Evolutionary conservation across 2,888 invertebrate species (phyloP).

Genomic region (Pyrrhia umbra): DNA sequence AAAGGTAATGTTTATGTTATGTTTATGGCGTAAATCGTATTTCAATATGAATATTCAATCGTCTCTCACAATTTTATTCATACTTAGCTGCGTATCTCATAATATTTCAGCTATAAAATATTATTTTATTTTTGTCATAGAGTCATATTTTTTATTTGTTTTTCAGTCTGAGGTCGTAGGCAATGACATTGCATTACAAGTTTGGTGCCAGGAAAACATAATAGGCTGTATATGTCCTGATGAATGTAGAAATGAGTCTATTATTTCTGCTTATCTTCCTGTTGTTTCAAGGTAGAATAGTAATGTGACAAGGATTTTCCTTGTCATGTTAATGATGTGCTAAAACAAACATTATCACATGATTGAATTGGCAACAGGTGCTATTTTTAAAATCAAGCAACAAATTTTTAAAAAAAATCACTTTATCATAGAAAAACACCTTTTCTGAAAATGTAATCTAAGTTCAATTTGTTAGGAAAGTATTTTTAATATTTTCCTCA

Average conservation of each 20-base stretch:
- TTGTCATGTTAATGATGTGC: conserved; percentile 47
- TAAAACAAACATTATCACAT: conserved; percentile 49
- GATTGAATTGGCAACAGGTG: conserved; percentile 24
- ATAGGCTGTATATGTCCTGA: background rate
- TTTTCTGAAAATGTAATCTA: background rate
- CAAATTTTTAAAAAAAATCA: too few relatives aligned
- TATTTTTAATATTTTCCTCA: too few relatives aligned
- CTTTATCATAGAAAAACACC: background rate
- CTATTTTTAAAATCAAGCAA: conserved; percentile 20
- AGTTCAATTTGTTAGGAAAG: background rate
- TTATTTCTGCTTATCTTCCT: conserved; percentile 26
- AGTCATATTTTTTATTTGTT: background rate
- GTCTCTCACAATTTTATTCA: background rate
- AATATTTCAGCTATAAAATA: background rate
- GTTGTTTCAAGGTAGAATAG: conserved; percentile 38
- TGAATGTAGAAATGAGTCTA: background rate
- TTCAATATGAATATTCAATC: background rate
- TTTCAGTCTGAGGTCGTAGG: conserved; percentile 11
- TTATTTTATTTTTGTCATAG: background rate
- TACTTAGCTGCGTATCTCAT: background rate
- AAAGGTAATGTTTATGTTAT: conserved; percentile 63
- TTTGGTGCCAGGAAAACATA: conserved; percentile 24
- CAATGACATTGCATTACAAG: conserved; percentile 30
- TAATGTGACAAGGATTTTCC: conserved; percentile 52
- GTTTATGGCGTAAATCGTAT: conserved; percentile 16